Base-by-base conservation (phyloP, 2,888 invertebrate genomes). In the Xylota sylvarum region DNA sequence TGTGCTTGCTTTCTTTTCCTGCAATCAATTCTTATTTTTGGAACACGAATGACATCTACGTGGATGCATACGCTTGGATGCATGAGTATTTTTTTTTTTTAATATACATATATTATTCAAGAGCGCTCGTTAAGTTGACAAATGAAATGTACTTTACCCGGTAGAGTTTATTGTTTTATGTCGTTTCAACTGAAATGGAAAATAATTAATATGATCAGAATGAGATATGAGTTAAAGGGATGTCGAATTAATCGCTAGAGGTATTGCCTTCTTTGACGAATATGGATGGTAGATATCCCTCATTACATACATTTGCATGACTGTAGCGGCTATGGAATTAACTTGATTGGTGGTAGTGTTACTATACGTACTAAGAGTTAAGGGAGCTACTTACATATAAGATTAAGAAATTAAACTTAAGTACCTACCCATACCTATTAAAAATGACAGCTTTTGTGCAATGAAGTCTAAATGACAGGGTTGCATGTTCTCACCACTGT, bases 1-100 rank as follows among this genome's bases (percentile, higher is more conserved):
- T 76, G 3, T 65, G 52, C 70, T 84, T 80, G 56, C 80, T 72
- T 86, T 81, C 86, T 86, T 86, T 82, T 62, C 40, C 72, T 73
- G 82, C 86, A 86, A 86, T 86, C 86, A 86, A 86, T 86, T 86
- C 86, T 86, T 82, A 82, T 86, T 81, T 86, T 81, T 81, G 81
- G 76, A 85, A 77, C 48, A 50, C n/a, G 73, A 83, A 73, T 78
- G 67, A 82, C 86, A 81, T 86, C 77, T 72, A 86, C 81, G 81
- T 86, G 81, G 56, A 77, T 73, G 81, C 62, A 85, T 46, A 69
- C 62, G 76, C 65, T 72, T 79, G 78, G 73, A 58, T 76, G 64
- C 62, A 74, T 65, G 74, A 43, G 37, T 58, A 65, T 23, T 37
- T 9, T 37, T 37, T 37, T 37, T 74, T 35, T 52, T 23, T 19